phyloP scores from a whole-genome alignment of 2,888 invertebrate species.

The Dexiosoma caninum region DNA sequence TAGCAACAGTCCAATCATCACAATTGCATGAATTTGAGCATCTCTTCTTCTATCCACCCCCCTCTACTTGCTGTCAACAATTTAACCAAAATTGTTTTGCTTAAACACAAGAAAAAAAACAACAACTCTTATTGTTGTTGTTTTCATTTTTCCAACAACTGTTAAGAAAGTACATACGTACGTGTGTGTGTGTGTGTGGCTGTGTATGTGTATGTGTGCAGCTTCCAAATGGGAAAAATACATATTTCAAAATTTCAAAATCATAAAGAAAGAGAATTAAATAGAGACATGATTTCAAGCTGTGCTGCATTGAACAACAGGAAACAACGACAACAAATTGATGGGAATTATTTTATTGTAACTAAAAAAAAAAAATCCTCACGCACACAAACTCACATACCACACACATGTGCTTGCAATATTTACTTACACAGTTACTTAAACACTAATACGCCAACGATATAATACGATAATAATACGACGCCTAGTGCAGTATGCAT shows the following conservation, averaged over 20 bases:
- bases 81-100: conserved; percentile 48
- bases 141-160: conserved; percentile 7
- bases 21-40: conserved; percentile 27
- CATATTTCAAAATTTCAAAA: conserved; percentile 26
- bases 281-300: conserved; percentile 56
- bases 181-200: no score
- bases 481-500: no score
- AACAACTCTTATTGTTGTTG: neutral
- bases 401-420: neutral
- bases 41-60: conserved; percentile 11
- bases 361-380: conserved; percentile 19
- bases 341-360: conserved; percentile 59
- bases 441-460: conserved; percentile 21
- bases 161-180: conserved; percentile 40
- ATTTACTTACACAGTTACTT: neutral
- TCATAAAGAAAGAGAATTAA: conserved; percentile 31
- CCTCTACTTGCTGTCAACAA: conserved; percentile 51
- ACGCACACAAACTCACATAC: neutral
- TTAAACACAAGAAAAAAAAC: conserved; percentile 35
- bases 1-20: conserved; percentile 49
- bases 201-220: no score
- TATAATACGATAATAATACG: neutral
- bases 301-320: conserved; percentile 61
- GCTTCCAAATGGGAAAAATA: conserved; percentile 33
- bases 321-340: conserved; percentile 63